A percentile compares a stretch with the other conserved stretches of the same genome.
Conservation (phyloP, 2,797 vertebrate genomes). For the Gallinago solitaria region DNA sequence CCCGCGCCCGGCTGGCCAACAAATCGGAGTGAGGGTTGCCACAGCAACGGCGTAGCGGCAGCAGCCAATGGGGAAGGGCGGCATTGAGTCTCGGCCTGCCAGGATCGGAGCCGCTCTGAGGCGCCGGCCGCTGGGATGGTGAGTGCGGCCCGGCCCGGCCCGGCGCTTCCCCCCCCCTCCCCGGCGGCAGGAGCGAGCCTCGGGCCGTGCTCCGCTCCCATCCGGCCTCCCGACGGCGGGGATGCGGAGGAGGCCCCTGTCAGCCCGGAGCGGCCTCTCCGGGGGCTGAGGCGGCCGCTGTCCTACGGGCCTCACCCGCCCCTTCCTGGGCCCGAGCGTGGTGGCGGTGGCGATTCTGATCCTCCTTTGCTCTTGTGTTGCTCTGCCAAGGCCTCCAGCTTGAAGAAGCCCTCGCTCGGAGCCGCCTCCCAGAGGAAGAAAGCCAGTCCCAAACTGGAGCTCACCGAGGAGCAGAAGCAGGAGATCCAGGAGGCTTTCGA, state of each 20-base stretch:
- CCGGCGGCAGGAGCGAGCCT: neutral
- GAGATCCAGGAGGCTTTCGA: constrained; percentile 94
- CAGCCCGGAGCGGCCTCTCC: too few species aligned
- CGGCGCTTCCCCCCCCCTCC: neutral
- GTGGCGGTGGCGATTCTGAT: neutral
- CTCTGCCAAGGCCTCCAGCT: constrained; percentile 82
- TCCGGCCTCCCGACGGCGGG: too few species aligned
- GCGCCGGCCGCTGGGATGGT: neutral
- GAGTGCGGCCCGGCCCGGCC: neutral
- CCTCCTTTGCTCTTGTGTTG: neutral
- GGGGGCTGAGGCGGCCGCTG: neutral
- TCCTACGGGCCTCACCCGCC: neutral
- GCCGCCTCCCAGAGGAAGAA: constrained; percentile 84
- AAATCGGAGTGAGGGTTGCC: neutral
- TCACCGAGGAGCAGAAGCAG: constrained; percentile 89
- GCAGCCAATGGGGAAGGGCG: neutral
- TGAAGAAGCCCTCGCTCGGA: constrained; percentile 84
- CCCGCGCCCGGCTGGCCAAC: neutral
- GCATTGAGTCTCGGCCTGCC: neutral
- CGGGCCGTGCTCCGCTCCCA: too few species aligned
- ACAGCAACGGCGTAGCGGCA: neutral
- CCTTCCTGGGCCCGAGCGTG: neutral
- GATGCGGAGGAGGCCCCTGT: neutral
- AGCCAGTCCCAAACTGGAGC: constrained; percentile 83
- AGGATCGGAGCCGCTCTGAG: accelerated